Conservation (phyloP, 37 sponge, comb jelly and placozoan genomes). For the Geodia barretti region DNA sequence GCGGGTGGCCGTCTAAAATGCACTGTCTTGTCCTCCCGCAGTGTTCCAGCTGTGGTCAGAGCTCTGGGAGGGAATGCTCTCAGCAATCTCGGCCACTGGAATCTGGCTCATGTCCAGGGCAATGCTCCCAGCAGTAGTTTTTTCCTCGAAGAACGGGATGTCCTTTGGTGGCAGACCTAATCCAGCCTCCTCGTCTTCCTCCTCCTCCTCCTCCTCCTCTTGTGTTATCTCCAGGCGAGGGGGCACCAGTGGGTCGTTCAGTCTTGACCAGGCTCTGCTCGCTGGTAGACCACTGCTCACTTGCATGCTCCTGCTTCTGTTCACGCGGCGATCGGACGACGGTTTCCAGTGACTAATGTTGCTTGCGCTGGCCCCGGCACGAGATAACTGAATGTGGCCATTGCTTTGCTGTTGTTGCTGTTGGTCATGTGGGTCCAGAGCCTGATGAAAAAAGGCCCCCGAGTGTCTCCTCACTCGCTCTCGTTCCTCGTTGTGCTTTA, state of each 20-base stretch:
- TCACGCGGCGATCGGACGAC: background rate
- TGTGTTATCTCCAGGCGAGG: too few species aligned
- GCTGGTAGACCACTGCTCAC: background rate
- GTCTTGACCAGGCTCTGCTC: background rate
- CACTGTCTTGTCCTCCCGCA: background rate
- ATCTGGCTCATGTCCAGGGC: background rate
- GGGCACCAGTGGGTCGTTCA: background rate
- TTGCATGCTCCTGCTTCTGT: background rate
- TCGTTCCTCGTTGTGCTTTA: slow-evolving; percentile 10
- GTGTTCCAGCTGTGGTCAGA: background rate
- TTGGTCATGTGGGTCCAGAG: background rate
- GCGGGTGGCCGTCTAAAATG: background rate
- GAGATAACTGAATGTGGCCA: too few species aligned
- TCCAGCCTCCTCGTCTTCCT: background rate
- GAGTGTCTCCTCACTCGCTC: slow-evolving; percentile 10
- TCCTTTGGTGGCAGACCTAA: slow-evolving; percentile 47
- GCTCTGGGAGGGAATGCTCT: background rate
- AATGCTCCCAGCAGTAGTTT: background rate
- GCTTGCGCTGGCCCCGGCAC: background rate
- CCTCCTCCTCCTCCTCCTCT: background rate
- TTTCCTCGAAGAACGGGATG: slow-evolving; percentile 11
- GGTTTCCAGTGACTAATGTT: background rate
- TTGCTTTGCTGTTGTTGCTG: background rate
- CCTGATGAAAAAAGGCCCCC: slow-evolving; percentile 15
- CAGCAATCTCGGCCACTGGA: background rate